Evolutionary conservation across 2,888 invertebrate genomes (phyloP), one percentile per base, ranked within the genome.

Genomic region (Argyra leucocephala): DNA sequence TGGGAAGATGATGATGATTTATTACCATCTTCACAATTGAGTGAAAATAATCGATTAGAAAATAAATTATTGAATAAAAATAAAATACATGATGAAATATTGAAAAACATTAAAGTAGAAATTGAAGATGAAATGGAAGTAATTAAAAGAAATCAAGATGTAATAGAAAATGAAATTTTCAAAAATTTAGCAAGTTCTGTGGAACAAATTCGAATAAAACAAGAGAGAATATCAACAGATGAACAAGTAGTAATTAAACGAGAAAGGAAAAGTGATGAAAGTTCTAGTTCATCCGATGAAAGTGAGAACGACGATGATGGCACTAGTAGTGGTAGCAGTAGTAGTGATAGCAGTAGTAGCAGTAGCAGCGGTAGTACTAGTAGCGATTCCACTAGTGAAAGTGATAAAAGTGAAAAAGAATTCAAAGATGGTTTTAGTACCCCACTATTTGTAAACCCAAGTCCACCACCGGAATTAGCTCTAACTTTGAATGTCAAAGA

Each of bases 1-100:
- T 79, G 78, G 78, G 78, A 79, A 68, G 78, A 76, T 61, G 79
- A 77, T 58, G 77, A 77, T 9, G 71, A 62, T 10, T 22, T 62
- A 22, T 36, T 37, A 21, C 58, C 22, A 10, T 22, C 22, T 9
- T 61, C 61, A 21, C 24, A 61, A 26, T n/a, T 26, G 6, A 61
- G 21, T 61, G 26, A 26, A 61, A 21, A 61, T 15, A 59, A 59
- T 21, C 23, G 15, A 23, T 15, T 12, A 18, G 22, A 59, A 59
- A 59, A 18, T 59, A n/a, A 12, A 18, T 23, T 5, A 15, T 23
- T 15, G 12, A 15, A 23, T 23, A 59, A 59, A 18, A 12, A 61
- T 2, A 22, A 22, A 22, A 31, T 31, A 24, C n/a, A 61, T 26
- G 61, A 61, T 3, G 23, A 60, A 31, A 61, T 61, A 31, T 26